Conservation (phyloP, 1,140 invertebrate genomes). For the Listronotus oregonensis region DNA sequence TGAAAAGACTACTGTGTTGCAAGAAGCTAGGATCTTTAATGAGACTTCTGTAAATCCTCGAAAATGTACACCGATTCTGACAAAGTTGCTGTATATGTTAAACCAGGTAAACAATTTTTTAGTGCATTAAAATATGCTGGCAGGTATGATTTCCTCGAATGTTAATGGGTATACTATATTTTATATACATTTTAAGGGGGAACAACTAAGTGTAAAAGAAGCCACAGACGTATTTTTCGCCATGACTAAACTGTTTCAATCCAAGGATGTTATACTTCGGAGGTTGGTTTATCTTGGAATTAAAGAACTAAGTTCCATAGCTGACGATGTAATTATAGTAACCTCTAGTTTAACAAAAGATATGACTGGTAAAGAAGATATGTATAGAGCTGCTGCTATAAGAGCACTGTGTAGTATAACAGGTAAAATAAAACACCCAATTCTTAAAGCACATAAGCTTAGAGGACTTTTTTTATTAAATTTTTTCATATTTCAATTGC, state of each 20-base stretch:
- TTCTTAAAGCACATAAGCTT: too few relatives aligned
- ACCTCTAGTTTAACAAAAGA: conserved; percentile 98
- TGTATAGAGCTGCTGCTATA: conserved; percentile 94
- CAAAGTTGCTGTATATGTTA: conserved; percentile 94
- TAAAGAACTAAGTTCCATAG: conserved; percentile 92
- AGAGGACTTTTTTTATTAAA: too few relatives aligned
- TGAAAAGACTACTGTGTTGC: conserved; percentile 95
- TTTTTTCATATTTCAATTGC: too few relatives aligned
- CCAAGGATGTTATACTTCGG: conserved; percentile 91
- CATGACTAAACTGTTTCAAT: conserved; percentile 99
- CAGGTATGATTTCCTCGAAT: not conserved
- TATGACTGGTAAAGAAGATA: conserved; percentile 98
- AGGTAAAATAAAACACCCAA: conserved; percentile 6
- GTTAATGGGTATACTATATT: too few relatives aligned
- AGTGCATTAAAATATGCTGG: too few relatives aligned
- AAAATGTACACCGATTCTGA: conserved; percentile 95
- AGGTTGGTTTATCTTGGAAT: conserved; percentile 97
- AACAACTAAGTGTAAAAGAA: conserved; percentile 88
- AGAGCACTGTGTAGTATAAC: conserved; percentile 96
- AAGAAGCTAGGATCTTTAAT: conserved; percentile 96
- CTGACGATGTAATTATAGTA: conserved; percentile 99
- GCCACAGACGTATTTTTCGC: conserved; percentile 99
- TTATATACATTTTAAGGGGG: conserved; percentile 65
- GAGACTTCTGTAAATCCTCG: conserved; percentile 95
- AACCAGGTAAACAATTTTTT: conserved; percentile 68